Conservation (phyloP, 2,797 vertebrate species). For the Cercopithecus mitis region DNA sequence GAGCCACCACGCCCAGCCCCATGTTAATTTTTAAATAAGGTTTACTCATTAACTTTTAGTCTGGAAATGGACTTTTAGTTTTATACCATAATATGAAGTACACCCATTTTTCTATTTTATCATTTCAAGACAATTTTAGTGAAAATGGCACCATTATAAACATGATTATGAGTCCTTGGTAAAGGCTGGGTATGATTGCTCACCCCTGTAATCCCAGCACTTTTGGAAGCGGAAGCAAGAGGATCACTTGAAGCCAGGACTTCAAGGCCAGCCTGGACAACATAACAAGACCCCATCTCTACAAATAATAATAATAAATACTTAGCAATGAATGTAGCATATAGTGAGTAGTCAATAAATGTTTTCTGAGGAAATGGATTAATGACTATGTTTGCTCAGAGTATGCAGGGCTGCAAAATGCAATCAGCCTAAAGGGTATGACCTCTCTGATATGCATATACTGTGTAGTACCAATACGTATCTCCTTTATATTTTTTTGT, state of each 20-base stretch:
- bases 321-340: not conserved
- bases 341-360: not conserved
- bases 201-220: not conserved
- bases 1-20: no score
- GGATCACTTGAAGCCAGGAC: not conserved
- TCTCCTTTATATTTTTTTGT: not conserved
- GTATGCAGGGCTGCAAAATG: not conserved
- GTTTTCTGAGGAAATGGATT: not conserved
- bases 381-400: not conserved
- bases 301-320: not conserved
- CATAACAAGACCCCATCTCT: not conserved
- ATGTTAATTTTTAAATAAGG: not conserved
- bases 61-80: not conserved
- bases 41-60: not conserved
- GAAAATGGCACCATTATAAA: not conserved
- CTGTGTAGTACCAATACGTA: not conserved
- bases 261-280: not conserved
- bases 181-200: not conserved
- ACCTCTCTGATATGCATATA: not conserved
- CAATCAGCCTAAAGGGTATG: not conserved
- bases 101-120: not conserved
- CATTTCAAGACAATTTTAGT: not conserved
- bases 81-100: not conserved
- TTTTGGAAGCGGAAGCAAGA: not conserved
- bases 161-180: not conserved